Conservation (phyloP, 2,888 invertebrate genomes). For the Bhutanitis thaidina region DNA sequence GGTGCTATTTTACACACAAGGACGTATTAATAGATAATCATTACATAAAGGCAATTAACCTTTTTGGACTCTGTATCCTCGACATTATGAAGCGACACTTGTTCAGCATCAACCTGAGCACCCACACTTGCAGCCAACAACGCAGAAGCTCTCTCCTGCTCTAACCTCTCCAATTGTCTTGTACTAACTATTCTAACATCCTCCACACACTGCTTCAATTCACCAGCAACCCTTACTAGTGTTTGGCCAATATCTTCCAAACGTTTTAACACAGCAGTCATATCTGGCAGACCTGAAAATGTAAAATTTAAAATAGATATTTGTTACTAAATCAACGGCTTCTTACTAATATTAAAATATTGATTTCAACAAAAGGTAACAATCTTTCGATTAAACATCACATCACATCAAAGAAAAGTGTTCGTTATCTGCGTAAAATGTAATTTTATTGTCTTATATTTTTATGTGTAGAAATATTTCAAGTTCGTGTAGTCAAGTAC, state of each 20-base stretch:
- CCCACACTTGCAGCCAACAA: constrained; percentile 84
- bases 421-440: too few relatives aligned
- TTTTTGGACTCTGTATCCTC: constrained; percentile 87
- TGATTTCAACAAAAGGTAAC: too few relatives aligned
- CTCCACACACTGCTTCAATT: constrained; percentile 86
- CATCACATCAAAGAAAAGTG: too few relatives aligned
- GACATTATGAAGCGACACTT: constrained; percentile 57
- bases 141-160: constrained; percentile 83
- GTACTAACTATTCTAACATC: constrained; percentile 85
- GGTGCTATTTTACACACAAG: too few relatives aligned
- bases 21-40: too few relatives aligned
- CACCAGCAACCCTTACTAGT: constrained; percentile 83
- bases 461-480: too few relatives aligned
- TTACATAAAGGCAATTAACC: constrained; percentile 63
- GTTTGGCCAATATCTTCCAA: constrained; percentile 86
- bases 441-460: too few relatives aligned
- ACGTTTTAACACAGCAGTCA: constrained; percentile 77
- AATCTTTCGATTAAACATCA: too few relatives aligned
- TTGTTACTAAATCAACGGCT: too few relatives aligned
- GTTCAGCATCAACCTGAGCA: constrained; percentile 80
- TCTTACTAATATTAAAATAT: too few relatives aligned
- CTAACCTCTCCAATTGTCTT: constrained; percentile 81
- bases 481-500: too few relatives aligned
- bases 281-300: constrained; percentile 49
- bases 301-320: not conserved